A percentile compares a stretch with the other conserved stretches of the same genome.
Evolutionary conservation across 2,888 invertebrate species (phyloP).

Genomic region (Nezara viridula): DNA sequence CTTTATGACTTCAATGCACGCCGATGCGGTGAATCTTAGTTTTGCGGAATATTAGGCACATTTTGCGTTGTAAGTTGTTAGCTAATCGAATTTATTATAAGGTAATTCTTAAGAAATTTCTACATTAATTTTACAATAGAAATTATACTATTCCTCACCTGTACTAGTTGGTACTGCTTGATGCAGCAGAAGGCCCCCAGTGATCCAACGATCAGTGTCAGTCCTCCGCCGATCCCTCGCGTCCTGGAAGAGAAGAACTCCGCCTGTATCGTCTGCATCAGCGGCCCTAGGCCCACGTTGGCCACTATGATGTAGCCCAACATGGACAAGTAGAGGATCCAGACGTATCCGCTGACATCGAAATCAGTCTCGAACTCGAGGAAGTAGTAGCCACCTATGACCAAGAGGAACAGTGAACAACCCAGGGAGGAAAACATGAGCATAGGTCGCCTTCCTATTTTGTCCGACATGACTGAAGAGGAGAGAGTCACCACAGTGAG

Average conservation of each 20-base stretch:
- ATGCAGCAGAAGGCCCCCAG: slow-evolving; percentile 64
- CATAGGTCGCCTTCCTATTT: slow-evolving; percentile 63
- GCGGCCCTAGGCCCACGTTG: slow-evolving; percentile 64
- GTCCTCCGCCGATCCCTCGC: slow-evolving; percentile 65
- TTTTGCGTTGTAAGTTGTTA: too few species aligned
- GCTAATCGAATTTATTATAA: too few species aligned
- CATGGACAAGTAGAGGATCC: slow-evolving; percentile 63
- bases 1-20: too few species aligned
- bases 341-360: slow-evolving; percentile 59
- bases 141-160: too few species aligned
- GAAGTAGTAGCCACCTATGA: slow-evolving; percentile 62
- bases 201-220: slow-evolving; percentile 63
- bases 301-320: slow-evolving; percentile 62
- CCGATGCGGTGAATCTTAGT: too few species aligned
- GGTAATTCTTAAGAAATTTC: too few species aligned
- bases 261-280: slow-evolving; percentile 65
- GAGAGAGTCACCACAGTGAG: slow-evolving; percentile 61
- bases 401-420: slow-evolving; percentile 60
- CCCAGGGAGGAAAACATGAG: slow-evolving; percentile 63
- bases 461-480: slow-evolving; percentile 63
- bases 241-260: slow-evolving; percentile 65
- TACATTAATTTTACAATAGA: too few species aligned
- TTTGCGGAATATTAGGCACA: too few species aligned
- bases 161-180: slow-evolving; percentile 64
- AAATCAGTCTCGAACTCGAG: slow-evolving; percentile 58